Evolutionary conservation across 1,140 invertebrate species (phyloP).

Genomic region (Pseudomyrmex flavicornis): DNA sequence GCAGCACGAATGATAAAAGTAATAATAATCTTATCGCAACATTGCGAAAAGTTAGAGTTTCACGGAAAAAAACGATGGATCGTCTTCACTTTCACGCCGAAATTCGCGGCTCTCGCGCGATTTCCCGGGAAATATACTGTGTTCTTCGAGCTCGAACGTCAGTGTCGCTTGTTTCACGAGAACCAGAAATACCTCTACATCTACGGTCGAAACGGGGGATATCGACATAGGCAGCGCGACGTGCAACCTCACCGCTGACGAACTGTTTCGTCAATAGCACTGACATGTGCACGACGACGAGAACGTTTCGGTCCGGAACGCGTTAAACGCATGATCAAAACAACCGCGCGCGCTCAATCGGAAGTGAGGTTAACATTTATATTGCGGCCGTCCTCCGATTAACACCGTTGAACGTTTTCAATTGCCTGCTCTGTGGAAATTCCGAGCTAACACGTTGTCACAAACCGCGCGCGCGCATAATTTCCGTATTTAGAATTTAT

Average conservation of each 20-base stretch:
- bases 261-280: conserved; percentile 51
- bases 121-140: conserved; percentile 24
- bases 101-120: not conserved
- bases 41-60: not conserved
- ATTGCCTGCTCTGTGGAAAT: conserved; percentile 13
- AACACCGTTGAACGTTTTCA: conserved; percentile 30
- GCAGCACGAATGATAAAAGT: too few species aligned
- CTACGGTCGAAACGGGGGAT: conserved; percentile 29
- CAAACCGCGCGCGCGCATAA: not conserved
- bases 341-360: conserved; percentile 48
- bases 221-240: conserved; percentile 27
- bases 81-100: not conserved
- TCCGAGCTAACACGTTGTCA: not conserved
- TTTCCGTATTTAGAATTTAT: not conserved
- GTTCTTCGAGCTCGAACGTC: conserved; percentile 5
- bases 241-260: conserved; percentile 25
- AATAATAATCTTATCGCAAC: conserved; percentile 1
- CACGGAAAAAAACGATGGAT: too few species aligned
- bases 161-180: conserved; percentile 14
- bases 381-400: conserved; percentile 46
- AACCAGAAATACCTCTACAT: conserved; percentile 21
- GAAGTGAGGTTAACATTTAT: conserved; percentile 54
- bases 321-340: conserved; percentile 57
- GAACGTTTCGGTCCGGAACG: conserved; percentile 36
- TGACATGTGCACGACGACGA: conserved; percentile 23